Evolutionary conservation across 2,888 invertebrate species (phyloP), one percentile per base, ranked within the genome.

Genomic region (Troilus luridus): DNA sequence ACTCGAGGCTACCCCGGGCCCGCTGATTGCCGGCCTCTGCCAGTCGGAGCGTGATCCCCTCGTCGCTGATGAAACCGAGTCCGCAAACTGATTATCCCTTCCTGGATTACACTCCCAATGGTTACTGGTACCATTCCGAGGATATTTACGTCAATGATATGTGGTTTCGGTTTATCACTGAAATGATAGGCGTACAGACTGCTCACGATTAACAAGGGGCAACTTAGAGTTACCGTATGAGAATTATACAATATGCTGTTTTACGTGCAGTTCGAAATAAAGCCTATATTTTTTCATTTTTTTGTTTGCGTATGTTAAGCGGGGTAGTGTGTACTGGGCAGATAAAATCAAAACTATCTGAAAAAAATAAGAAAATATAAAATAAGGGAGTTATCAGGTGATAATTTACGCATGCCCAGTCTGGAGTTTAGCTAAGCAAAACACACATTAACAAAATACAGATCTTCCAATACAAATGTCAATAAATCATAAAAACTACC

Each of bases 51-150:
- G 85, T 85, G 85, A n/a, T 85, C 77, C 9, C 77, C 17, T 11
- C n/a, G 11, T 12, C 27, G 3, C 85, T 56, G 81, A 56, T 56
- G 41, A 77, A 77, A 77, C 27, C 77, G 14, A 6, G 2, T 3
- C 54, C 21, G 56, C 85, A 56, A 85, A 85, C 85, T 85, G 85
- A 56, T 85, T 85, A 77, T 77, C 72, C 72, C 72, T 77, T 77
- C 72, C 72, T 77, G 72, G 72, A 77, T 77, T 77, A 27, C 72
- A 41, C 72, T 77, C 72, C 17, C 72, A 77, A 77, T 77, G 17
- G 41, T 77, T 77, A 41, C 72, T 41, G 8, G 17, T 41, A 17
- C 41, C 72, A 7, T 0, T 8, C 14, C 72, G 2, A 41, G 27
- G 72, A 77, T 41, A 17, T 19, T 77, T 77, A 41, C 72, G 41